Percentiles rank a stretch among this genome's conserved stretches.
Conservation (phyloP, 2,888 invertebrate genomes). For the Drosophila ochracea region DNA sequence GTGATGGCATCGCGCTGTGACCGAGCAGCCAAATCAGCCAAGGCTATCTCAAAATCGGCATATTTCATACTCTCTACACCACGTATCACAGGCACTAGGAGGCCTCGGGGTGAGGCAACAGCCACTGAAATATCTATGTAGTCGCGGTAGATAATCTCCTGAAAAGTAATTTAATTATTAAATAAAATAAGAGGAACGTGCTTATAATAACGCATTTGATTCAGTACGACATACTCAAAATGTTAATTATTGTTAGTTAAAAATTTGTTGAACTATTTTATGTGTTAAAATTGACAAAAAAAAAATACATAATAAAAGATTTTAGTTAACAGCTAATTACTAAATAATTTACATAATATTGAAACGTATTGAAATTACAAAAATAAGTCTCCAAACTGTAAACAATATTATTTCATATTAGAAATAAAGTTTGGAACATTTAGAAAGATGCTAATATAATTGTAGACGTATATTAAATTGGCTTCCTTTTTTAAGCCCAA, state of each 20-base stretch:
- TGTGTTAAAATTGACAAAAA: no score
- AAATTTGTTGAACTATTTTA: not conserved
- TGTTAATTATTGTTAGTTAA: not conserved
- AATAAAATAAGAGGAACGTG: not conserved
- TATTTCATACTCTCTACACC: slow-evolving; percentile 98
- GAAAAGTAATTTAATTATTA: slow-evolving; percentile 21
- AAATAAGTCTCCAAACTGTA: not conserved
- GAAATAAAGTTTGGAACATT: not conserved
- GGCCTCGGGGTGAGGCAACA: slow-evolving; percentile 98
- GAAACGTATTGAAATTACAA: not conserved
- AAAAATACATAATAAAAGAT: no score
- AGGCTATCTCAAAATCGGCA: slow-evolving; percentile 96
- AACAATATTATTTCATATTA: not conserved
- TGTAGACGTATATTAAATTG: not conserved
- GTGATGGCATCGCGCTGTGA: slow-evolving; percentile 94
- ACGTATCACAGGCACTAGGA: slow-evolving; percentile 98
- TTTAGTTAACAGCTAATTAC: not conserved
- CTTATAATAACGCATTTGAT: not conserved
- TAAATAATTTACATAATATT: not conserved
- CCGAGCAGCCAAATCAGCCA: slow-evolving; percentile 95
- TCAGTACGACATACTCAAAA: no score
- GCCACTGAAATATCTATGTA: slow-evolving; percentile 99
- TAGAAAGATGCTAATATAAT: not conserved
- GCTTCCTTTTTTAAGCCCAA: no score
- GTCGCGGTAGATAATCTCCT: slow-evolving; percentile 91